Base-by-base conservation (phyloP, 2,113 vertebrate genomes). In the Crotalus helleri region DNA sequence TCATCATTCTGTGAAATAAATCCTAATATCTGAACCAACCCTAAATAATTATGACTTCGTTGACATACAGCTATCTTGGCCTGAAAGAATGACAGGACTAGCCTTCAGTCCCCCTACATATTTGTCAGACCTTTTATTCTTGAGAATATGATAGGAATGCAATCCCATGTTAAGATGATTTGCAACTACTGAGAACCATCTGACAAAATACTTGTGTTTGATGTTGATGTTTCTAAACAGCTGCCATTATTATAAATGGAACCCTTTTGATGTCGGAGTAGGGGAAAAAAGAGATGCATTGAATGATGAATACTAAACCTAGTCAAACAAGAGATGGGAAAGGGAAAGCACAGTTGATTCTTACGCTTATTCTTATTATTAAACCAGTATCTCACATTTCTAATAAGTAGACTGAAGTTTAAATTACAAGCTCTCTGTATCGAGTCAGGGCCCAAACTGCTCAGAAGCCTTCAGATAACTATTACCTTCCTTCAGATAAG, bases 371-470 rank as follows among this genome's bases (percentile, higher is more conserved):
- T 29, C 44, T 92, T 81, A 97, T 92, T 81, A 97, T 96, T 96
- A 95, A 96, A 93, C 95, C 93, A 96, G 97, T 97, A 96, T 97
- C 97, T 98, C 97, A 94, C 94, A 97, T 98, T 98, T 98, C 96
- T 97, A 98, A 98, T 98, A 98, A 97, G 95, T 96, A 97, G 97
- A 94, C 97, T 96, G 97, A 94, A 96, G 97, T 97, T 98, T 97
- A 97, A 98, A 98, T 98, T 98, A 98, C 97, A 97, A 98, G 97
- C 97, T 97, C 96, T 92, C 96, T 90, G n/a, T 97, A 95, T 96
- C 97, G 96, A 96, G 95, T 97, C 97, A 96, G 96, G 95, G 97
- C 97, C 96, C 96, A 96, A 97, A 96, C 92, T 94, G 96, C 96
- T 97, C 96, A 95, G 97, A 97, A 97, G 97, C 92, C 94, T 26